Base-by-base conservation (phyloP, 2,113 vertebrate genomes). In the Chauna torquata region DNA sequence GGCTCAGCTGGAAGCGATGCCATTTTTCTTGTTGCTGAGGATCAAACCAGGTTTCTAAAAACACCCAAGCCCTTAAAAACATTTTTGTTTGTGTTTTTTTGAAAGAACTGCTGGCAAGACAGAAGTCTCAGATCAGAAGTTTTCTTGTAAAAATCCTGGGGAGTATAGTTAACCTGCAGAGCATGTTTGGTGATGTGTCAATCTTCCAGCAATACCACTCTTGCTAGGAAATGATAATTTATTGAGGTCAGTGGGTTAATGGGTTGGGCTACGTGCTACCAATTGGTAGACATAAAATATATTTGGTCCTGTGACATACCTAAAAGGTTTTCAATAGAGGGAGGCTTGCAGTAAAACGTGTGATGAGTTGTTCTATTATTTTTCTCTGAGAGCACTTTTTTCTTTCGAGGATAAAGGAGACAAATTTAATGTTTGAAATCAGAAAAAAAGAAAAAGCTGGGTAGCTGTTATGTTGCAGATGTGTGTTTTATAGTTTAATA, bases 191-290 rank as follows among this genome's bases (percentile, higher is more conserved):
- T 91, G 95, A 77, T 45, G 55, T 95, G 92, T 82, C 93, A 94
- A 71, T 97, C 92, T 97, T 94, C 85, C n/a, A 66, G 81, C 27
- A 28, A 45, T 68, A 23, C 88, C 5, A 5, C 50, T 66, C 81
- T 47, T 61, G 50, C 76, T 84, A 97, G 83, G 88, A 97, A 97
- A 96, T 96, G 79, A 88, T 92, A 96, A 82, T 97, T 96, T 96
- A 95, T 69, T 79, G 69, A 94, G 92, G 82, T 86, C 93, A 71
- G 24, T 0, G 17, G 90, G 82, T 96, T 96, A 97, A 94, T 91
- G 82, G 92, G 85, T 82, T 71, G 96, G 84, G 92, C 92, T 96
- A 61, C 62, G 82, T 94, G 96, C 86, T 96, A 82, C 93, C 93
- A 79, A 94, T 95, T 97, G 94, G 78, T 82, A 90, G 95, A 66